Percentiles rank a stretch among this genome's conserved stretches.
Conservation (phyloP, 2,888 invertebrate genomes). For the Eueremaeus valkanovi region DNA sequence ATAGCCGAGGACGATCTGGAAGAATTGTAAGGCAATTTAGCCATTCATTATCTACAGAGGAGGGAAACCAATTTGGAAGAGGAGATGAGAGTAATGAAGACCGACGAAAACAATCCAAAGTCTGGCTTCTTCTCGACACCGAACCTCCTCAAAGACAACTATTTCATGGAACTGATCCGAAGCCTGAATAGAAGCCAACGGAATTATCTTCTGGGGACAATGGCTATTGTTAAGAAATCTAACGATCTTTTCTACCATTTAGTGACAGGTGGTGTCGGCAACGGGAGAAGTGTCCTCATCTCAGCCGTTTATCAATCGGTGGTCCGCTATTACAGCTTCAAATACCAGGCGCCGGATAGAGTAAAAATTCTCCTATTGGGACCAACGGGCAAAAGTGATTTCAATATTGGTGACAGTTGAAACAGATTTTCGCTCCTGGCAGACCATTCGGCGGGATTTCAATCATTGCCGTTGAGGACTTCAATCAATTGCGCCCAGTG, state of each 20-base stretch:
- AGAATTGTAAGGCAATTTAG: no score
- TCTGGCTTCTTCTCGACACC: no score
- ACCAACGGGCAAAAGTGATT: constrained; percentile 49
- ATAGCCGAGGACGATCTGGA: no score
- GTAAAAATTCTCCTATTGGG: constrained; percentile 44
- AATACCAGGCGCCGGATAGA: neutral
- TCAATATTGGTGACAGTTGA: constrained; percentile 49
- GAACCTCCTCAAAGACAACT: no score
- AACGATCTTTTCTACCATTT: constrained; percentile 37
- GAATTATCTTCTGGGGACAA: neutral
- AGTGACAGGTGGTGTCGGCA: constrained; percentile 47
- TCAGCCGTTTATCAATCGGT: constrained; percentile 44
- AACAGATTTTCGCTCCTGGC: constrained; percentile 49
- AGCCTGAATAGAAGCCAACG: neutral
- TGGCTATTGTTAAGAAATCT: neutral
- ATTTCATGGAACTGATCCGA: no score
- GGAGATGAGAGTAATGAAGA: no score
- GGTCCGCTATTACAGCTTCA: neutral
- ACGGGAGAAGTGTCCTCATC: constrained; percentile 46
- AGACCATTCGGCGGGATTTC: constrained; percentile 50
- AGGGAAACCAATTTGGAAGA: no score
- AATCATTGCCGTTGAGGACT: constrained; percentile 51
- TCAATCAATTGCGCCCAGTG: constrained; percentile 32
- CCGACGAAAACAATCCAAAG: no score
- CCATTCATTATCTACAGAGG: no score